Evolutionary conservation across 2,888 invertebrate species (phyloP), one percentile per base, ranked within the genome.

Genomic region (Tupiocoris notatus): DNA sequence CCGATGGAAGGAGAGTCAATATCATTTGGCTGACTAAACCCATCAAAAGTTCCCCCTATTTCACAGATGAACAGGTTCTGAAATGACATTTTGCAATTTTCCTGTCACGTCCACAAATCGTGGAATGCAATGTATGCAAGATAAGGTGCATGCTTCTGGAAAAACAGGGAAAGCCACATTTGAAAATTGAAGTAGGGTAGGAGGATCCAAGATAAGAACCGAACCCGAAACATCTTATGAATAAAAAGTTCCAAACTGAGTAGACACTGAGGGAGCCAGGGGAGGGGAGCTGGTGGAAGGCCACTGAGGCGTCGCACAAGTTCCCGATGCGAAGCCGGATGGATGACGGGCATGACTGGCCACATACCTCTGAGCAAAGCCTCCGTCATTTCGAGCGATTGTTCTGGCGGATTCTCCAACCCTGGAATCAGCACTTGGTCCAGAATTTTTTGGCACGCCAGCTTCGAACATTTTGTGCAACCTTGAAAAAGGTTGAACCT

Each of bases 91-190:
- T n/a, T n/a, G n/a, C n/a, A 57, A 54, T 7, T 12, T 22, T 22
- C 64, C 7, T 17, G 1, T 70, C 59, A 73, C 73, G 73, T 75
- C 75, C 75, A 75, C n/a, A 57, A 64, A 18, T 76, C 67, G 24
- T 76, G 56, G 59, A 88, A 92, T 57, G 85, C 86, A 81, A 87
- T 87, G 83, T 90, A 89, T 0, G 91, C 91, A 61, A 92, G 81
- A 80, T 89, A 89, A 0, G 93, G 93, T 81, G 88, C 89, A 73
- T 89, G 87, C 79, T 88, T 88, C 83, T 90, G 89, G 0, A 92
- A 82, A 79, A 88, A 86, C 18, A 92, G 82, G 20, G 87, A 85
- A 0, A 89, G 81, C 81, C 85, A 85, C 82, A 89, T 88, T 67
- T 88, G 85, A 22, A 84, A 82, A 82, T 92, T 92, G 68, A 90